Evolutionary conservation across 2,888 invertebrate genomes (phyloP).

Genomic region (Drosophila mulleri): DNA sequence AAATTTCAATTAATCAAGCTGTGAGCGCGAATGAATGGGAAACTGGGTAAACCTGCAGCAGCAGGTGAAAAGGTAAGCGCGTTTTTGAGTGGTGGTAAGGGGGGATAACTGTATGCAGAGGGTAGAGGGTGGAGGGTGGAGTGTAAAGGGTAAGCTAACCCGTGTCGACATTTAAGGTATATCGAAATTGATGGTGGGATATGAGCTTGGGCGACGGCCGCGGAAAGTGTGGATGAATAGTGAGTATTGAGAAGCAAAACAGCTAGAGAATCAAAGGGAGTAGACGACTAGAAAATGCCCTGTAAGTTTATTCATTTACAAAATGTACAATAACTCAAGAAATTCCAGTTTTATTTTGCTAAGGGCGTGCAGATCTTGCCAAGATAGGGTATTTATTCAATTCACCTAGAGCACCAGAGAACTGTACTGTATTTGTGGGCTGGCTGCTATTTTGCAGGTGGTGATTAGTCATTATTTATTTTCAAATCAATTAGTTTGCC

Average conservation of each 20-base stretch:
- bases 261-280: not conserved
- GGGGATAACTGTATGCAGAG: not conserved
- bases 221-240: constrained; percentile 25
- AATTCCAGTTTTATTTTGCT: not conserved
- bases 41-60: constrained; percentile 31
- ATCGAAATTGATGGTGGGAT: constrained; percentile 47
- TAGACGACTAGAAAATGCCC: constrained; percentile 8
- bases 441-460: constrained; percentile 58
- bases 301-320: not conserved
- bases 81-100: constrained; percentile 3
- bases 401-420: constrained; percentile 3
- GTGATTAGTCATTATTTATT: constrained; percentile 80
- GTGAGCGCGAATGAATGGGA: constrained; percentile 27
- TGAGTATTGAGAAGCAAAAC: constrained; percentile 33
- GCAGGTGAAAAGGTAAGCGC: constrained; percentile 41
- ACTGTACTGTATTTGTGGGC: constrained; percentile 8
- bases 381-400: constrained; percentile 19
- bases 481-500: constrained; percentile 77
- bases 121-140: not conserved
- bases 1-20: constrained; percentile 77
- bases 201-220: constrained; percentile 16
- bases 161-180: constrained; percentile 50
- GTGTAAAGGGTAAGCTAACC: constrained; percentile 16
- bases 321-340: no score
- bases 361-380: not conserved